phyloP scores from a whole-genome alignment of 2,113 vertebrate genomes.

The Oceanites oceanicus region DNA sequence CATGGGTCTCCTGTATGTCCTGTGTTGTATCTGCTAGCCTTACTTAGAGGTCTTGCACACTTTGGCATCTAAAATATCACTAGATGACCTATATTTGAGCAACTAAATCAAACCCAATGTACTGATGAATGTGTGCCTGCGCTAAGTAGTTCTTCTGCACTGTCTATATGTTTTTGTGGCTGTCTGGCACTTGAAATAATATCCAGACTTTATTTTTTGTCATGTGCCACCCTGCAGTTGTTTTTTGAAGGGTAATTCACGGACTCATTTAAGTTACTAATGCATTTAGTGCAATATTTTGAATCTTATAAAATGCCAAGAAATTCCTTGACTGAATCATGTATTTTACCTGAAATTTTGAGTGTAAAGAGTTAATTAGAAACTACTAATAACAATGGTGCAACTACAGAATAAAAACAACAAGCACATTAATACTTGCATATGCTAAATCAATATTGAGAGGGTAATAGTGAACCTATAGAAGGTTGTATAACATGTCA shows the following conservation, averaged over 20 bases:
- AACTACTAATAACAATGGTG: background rate
- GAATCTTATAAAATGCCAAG: background rate
- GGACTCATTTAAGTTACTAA: background rate
- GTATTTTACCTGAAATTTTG: background rate
- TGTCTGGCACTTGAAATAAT: background rate
- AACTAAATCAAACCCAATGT: background rate
- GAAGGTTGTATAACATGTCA: background rate
- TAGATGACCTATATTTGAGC: background rate
- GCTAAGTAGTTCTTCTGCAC: background rate
- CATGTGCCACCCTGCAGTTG: background rate
- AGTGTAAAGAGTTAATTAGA: background rate
- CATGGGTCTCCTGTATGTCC: background rate
- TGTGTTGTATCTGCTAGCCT: background rate
- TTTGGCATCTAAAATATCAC: background rate
- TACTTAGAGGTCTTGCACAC: background rate
- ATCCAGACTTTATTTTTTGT: background rate
- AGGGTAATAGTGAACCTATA: accelerated
- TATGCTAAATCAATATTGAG: background rate
- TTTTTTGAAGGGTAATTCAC: background rate
- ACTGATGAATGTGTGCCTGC: background rate
- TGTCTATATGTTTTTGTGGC: background rate
- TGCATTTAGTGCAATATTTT: background rate
- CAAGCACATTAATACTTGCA: background rate
- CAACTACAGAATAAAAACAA: background rate
- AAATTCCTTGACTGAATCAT: background rate